Evolutionary conservation across 2,113 vertebrate species (phyloP), one percentile per base, ranked within the genome.

Genomic region (Zosterops lateralis): DNA sequence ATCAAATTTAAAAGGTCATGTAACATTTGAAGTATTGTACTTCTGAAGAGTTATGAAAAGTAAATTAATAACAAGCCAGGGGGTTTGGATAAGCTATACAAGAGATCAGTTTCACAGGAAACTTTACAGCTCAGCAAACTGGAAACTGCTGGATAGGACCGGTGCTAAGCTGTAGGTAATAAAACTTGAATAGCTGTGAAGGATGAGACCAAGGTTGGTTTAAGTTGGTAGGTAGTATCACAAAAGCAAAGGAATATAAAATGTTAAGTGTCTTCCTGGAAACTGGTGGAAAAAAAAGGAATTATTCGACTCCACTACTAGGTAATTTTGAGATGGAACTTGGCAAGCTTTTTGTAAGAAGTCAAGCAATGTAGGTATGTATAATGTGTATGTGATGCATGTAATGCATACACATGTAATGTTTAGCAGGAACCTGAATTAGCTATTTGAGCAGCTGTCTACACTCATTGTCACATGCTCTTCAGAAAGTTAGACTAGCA

Each of bases 391-490:
- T 44, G 15, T 57, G 65, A 29, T 67, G 9, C 44, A 9, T 25
- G 32, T 68, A 68, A 45, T 64, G 32, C 32, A 11, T 50, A 4
- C 9, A 16, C 5, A 5, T 18, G 11, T 32, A 38, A 32, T n/a
- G 17, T 50, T 9, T 57, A 44, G 20, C 31, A 78, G 79, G 26
- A 80, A 19, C 31, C 32, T 56, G 32, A 47, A 51, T 56, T 51
- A 29, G 17, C 22, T 65, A 1, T 31, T 70, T 54, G 15, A 72
- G n/a, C 60, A 78, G 24, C n/a, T 65, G 26, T 77, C n/a, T 68
- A 3, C 1, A 7, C 9, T 24, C 1, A 0, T 79, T 74, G 10
- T 36, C 12, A 50, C 0, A 0, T 70, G 36, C 22, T 70, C 24
- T 70, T 65, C 31, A 61, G 44, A 91, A 79, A 58, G 56, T 79